Percentiles rank a stretch among this genome's conserved stretches.
phyloP scores from a whole-genome alignment of 1,140 invertebrate species.

The Heliconius melpomene region DNA sequence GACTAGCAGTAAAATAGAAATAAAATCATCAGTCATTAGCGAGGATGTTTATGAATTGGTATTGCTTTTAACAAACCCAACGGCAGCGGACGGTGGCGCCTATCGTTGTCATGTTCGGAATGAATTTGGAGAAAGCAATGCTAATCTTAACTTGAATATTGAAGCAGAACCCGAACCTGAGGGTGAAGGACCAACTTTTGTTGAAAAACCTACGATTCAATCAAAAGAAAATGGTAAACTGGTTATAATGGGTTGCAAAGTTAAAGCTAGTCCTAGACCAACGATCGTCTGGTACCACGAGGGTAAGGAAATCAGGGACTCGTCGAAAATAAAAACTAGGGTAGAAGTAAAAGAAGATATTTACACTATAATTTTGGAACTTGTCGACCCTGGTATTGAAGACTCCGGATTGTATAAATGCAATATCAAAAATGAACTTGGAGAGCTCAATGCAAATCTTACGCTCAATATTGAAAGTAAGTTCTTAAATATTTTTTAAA shows the following conservation, averaged over 20 bases:
- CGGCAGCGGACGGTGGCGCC: slow-evolving; percentile 96
- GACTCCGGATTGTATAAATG: slow-evolving; percentile 99
- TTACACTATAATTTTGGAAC: slow-evolving; percentile 94
- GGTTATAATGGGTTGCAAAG: slow-evolving; percentile 98
- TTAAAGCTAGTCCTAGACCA: slow-evolving; percentile 96
- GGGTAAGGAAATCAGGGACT: slow-evolving; percentile 88
- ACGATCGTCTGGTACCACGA: slow-evolving; percentile 96
- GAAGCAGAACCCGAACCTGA: slow-evolving; percentile 95
- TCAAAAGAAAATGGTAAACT: slow-evolving; percentile 97
- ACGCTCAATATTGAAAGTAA: slow-evolving; percentile 98
- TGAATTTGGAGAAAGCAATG: slow-evolving; percentile 98
- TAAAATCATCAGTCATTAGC: slow-evolving; percentile 87
- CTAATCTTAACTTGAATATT: slow-evolving; percentile 98
- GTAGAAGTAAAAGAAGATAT: slow-evolving; percentile 91
- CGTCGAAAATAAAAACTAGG: slow-evolving; percentile 89
- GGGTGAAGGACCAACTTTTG: slow-evolving; percentile 98
- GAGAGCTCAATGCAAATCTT: slow-evolving; percentile 97
- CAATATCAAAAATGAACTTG: slow-evolving; percentile 97
- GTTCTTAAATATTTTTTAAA: slow-evolving; percentile 55
- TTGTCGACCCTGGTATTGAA: slow-evolving; percentile 95
- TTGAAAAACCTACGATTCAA: slow-evolving; percentile 96
- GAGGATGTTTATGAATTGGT: slow-evolving; percentile 95
- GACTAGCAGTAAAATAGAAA: slow-evolving; percentile 92
- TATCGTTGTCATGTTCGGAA: slow-evolving; percentile 99
- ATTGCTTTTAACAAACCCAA: slow-evolving; percentile 92